A percentile compares a stretch with the other conserved stretches of the same genome.
Conservation (phyloP, 2,888 invertebrate genomes). For the Agrotis segetum region DNA sequence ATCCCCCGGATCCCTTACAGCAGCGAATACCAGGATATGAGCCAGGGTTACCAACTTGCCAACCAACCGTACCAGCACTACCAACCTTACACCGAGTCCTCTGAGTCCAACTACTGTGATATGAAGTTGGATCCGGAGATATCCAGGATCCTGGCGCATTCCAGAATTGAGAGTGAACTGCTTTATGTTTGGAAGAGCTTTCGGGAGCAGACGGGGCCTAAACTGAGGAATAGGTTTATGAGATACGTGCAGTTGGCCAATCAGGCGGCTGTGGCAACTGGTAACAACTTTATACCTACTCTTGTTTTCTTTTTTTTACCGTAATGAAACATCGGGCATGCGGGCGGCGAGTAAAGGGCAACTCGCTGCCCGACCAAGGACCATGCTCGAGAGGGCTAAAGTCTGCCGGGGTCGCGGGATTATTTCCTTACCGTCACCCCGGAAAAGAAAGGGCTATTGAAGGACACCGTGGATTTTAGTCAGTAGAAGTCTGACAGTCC, state of each 20-base stretch:
- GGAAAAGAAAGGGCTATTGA: no score
- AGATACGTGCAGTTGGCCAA: constrained; percentile 95
- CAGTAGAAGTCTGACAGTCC: no score
- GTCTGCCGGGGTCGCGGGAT: no score
- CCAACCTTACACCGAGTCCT: constrained; percentile 75
- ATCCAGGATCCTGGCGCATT: constrained; percentile 92
- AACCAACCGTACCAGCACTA: constrained; percentile 82
- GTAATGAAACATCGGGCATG: no score
- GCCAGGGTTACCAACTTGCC: constrained; percentile 71
- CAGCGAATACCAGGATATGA: constrained; percentile 70
- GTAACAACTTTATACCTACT: constrained; percentile 84
- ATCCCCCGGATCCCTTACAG: constrained; percentile 73
- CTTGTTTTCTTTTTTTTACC: neutral
- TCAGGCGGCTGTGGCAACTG: constrained; percentile 94
- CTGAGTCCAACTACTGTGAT: constrained; percentile 63
- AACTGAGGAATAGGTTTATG: constrained; percentile 94
- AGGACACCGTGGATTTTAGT: no score
- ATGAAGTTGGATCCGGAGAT: constrained; percentile 90
- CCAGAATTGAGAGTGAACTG: constrained; percentile 94
- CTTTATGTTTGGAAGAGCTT: constrained; percentile 95
- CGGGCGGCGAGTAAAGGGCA: no score
- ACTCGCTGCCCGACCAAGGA: no score
- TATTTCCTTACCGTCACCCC: no score
- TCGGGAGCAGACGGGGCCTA: constrained; percentile 95
- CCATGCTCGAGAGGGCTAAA: no score